Evolutionary conservation across 2,888 invertebrate species (phyloP).

Genomic region (Heliconius charithonia): DNA sequence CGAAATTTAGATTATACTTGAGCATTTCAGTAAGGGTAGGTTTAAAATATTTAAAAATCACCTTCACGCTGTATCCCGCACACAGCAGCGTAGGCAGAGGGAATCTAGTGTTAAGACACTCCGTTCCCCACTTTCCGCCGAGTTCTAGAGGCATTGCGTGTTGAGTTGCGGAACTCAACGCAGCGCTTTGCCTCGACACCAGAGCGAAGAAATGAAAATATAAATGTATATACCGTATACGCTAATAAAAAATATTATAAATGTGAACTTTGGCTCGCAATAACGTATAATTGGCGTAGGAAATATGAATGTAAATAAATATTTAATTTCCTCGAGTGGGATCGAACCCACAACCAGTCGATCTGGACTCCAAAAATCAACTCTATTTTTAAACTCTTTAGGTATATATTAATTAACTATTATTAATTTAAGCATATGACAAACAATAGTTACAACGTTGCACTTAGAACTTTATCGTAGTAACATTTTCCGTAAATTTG

Average conservation of each 20-base stretch:
- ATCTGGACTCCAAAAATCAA: background rate
- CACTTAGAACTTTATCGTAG: conserved; percentile 24
- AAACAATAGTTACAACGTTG: conserved; percentile 1
- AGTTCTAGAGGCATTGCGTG: too few species aligned
- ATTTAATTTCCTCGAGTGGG: too few species aligned
- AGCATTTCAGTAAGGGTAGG: background rate
- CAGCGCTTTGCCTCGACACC: too few species aligned
- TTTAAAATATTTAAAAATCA: background rate
- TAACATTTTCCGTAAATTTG: conserved; percentile 24
- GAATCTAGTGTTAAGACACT: too few species aligned
- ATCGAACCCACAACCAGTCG: too few species aligned
- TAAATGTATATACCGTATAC: too few species aligned
- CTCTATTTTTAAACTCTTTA: background rate
- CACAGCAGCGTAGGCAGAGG: too few species aligned
- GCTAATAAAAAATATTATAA: background rate
- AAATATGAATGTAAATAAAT: too few species aligned
- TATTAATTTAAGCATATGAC: background rate
- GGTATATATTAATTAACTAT: background rate
- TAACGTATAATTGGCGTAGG: background rate
- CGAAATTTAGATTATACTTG: background rate
- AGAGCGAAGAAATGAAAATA: too few species aligned
- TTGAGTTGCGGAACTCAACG: too few species aligned
- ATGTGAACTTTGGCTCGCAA: background rate
- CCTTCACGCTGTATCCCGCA: too few species aligned
- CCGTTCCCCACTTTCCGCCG: too few species aligned